Percentiles rank a stretch among this genome's conserved stretches.
Evolutionary conservation across 2,888 invertebrate species (phyloP).

Genomic region (Pristionchus entomophagus): DNA sequence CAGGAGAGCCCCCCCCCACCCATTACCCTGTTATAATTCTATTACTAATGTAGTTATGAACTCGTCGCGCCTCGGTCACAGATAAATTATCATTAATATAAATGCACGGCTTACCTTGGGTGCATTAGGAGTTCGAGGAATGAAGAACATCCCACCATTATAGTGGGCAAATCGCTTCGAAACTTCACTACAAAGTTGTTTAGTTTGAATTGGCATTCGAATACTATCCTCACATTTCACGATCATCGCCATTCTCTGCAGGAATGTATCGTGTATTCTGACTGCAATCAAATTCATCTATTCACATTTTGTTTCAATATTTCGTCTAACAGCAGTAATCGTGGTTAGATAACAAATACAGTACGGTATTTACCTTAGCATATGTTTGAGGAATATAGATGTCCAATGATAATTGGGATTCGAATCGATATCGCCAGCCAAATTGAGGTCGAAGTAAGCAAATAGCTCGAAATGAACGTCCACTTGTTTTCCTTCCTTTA

Average conservation of each 20-base stretch:
- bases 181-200: not conserved
- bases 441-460: not conserved
- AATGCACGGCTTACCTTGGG: not conserved
- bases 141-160: conserved; percentile 33
- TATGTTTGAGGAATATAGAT: conserved; percentile 9
- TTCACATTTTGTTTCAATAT: not conserved
- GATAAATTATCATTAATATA: too few species aligned
- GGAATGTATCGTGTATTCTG: conserved; percentile 5
- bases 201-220: not conserved
- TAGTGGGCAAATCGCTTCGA: not conserved
- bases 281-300: not conserved
- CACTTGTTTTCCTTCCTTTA: not conserved
- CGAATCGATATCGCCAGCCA: not conserved
- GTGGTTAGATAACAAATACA: not conserved
- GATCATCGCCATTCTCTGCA: not conserved
- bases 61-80: too few species aligned
- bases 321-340: too few species aligned
- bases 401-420: not conserved
- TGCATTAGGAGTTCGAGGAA: conserved; percentile 15
- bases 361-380: not conserved
- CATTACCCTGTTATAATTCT: too few species aligned
- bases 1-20: too few species aligned
- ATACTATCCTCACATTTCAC: not conserved
- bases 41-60: too few species aligned
- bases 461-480: not conserved